A percentile compares a stretch with the other conserved stretches of the same genome.
Evolutionary conservation across 2,888 invertebrate genomes (phyloP).

Genomic region (Augochlorella aurata): DNA sequence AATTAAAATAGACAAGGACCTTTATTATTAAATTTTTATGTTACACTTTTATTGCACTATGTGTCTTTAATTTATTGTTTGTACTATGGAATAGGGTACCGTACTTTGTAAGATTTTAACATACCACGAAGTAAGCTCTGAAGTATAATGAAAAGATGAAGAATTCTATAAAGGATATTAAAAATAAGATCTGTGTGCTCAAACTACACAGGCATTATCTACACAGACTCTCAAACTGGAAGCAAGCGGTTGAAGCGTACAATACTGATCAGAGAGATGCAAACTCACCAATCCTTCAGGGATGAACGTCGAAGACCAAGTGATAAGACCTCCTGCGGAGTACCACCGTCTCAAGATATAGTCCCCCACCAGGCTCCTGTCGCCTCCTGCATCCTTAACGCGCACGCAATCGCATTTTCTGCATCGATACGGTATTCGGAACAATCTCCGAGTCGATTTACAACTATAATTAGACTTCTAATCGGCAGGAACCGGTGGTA

Average conservation of each 20-base stretch:
- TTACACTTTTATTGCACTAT: background rate
- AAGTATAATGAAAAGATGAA: background rate
- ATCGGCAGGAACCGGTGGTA: background rate
- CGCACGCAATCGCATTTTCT: constrained; percentile 58
- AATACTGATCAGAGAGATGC: background rate
- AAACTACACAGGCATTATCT: background rate
- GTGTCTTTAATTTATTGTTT: background rate
- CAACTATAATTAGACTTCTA: constrained; percentile 4
- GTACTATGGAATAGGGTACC: background rate
- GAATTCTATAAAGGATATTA: background rate
- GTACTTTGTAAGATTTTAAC: background rate
- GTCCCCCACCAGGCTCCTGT: constrained; percentile 60
- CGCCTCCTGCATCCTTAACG: constrained; percentile 55
- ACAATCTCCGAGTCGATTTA: constrained; percentile 11
- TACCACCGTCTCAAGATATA: constrained; percentile 60
- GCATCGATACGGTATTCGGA: constrained; percentile 26
- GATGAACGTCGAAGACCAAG: constrained; percentile 65
- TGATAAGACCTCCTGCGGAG: constrained; percentile 64
- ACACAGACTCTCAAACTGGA: background rate
- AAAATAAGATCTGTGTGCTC: background rate
- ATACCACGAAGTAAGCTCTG: background rate
- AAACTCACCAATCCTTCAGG: constrained; percentile 63
- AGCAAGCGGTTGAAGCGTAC: background rate
- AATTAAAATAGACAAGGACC: background rate
- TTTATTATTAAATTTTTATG: background rate